Evolutionary conservation across 2,888 invertebrate genomes (phyloP), one percentile per base, ranked within the genome.

Genomic region (Dione vanillae): DNA sequence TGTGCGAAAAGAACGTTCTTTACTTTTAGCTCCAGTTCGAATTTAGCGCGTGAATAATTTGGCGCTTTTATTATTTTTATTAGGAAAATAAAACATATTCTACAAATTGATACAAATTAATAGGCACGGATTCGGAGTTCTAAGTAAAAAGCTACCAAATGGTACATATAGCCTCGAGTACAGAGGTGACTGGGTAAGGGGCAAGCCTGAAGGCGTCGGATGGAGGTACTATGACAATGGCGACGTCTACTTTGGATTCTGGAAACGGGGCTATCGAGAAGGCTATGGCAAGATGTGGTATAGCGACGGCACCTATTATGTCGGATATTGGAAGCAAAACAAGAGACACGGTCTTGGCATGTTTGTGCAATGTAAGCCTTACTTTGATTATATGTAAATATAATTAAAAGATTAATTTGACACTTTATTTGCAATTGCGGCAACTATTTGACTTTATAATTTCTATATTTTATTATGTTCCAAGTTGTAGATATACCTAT

Each of bases 271-370:
- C 0, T 83, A 88, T 70, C 85, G 94, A 41, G 89, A 94, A 19
- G 95, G 95, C 0, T 94, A 93, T 73, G 96, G 95, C 1, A 93
- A 94, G 78, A 94, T 95, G 91, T 95, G 95, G 95, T 95, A 94
- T 76, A 78, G 82, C 0, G 86, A 95, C 77, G 94, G 94, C 0
- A 92, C 94, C 0, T 94, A 94, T 78, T 96, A 95, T 74, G 94
- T 94, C 62, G 96, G 96, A 0, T 92, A 94, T 72, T 96, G 95
- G 95, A 83, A 83, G 11, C 87, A 87, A 74, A 86, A 90, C 77
- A 76, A 85, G 70, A 89, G 80, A 69, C 84, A 94, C 58, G 95
- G 95, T 2, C 77, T 93, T 68, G 95, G 95, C 11, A 90, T 94
- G 85, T 87, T 94, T 71, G 83, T 94, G 3, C 86, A 92, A 84